Percentiles rank a stretch among this genome's conserved stretches.
phyloP scores from a whole-genome alignment of 2,113 vertebrate genomes.

The Crotalus viridis region DNA sequence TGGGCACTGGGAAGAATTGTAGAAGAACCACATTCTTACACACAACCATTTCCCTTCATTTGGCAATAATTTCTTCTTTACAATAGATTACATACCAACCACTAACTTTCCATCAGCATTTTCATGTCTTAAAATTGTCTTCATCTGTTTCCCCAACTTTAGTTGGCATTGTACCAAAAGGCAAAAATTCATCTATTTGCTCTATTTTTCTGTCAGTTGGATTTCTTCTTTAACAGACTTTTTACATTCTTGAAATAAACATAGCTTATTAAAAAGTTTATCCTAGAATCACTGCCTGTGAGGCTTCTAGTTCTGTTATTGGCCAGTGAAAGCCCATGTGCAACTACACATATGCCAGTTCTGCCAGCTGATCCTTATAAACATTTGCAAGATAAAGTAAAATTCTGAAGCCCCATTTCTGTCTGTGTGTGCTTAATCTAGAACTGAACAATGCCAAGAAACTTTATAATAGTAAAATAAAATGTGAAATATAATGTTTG shows the following conservation, averaged over 20 bases:
- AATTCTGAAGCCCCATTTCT: neutral
- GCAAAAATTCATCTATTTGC: neutral
- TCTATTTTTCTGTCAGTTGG: neutral
- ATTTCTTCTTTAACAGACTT: neutral
- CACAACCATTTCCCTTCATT: neutral
- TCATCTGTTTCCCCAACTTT: neutral
- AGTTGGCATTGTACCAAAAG: neutral
- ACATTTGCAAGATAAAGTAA: neutral
- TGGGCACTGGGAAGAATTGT: neutral
- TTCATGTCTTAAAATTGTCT: neutral
- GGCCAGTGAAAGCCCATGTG: neutral
- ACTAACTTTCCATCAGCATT: neutral
- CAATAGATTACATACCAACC: neutral
- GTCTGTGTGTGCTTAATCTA: neutral
- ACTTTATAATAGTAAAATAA: neutral
- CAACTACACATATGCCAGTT: neutral
- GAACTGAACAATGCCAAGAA: neutral
- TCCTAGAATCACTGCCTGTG: neutral
- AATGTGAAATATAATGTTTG: neutral
- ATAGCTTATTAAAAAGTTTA: neutral
- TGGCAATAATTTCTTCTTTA: neutral
- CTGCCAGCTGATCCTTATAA: neutral
- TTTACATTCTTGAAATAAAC: neutral
- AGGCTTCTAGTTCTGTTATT: neutral
- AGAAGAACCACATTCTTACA: neutral